Evolutionary conservation across 2,113 vertebrate genomes (phyloP), one percentile per base, ranked within the genome.

Genomic region (Cricetomys ansorgei): DNA sequence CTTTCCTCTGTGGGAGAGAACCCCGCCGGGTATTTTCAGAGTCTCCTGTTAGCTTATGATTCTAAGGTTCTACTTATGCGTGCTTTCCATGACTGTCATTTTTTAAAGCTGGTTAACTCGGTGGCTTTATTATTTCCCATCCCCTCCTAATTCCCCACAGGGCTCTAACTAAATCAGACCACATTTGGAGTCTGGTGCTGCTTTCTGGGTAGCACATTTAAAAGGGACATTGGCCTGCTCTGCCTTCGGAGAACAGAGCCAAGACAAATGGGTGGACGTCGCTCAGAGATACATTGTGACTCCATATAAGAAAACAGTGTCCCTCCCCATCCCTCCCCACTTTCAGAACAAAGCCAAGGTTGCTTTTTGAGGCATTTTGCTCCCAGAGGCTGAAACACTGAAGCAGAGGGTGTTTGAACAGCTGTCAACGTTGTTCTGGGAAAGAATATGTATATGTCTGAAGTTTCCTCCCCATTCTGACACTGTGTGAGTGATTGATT

Each of bases 61-160:
- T 92, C 50, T 72, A 62, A 95, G 89, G 45, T 43, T 95, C 77
- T 50, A 72, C 94, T 92, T 50, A 45, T 0, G 79, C 81, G 23
- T 34, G 1, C 55, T 97, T 84, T 89, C 96, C 93, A 11, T 87
- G 92, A 79, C 89, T 83, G 94, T 84, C 94, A 89, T 96, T 92
- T 97, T 96, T 93, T n/a, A 90, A 95, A 95, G 89, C 95, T 92
- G 86, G 86, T 94, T 89, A 95, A 91, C 91, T 97, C 45, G 0
- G 48, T 76, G 86, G 86, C 89, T 94, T 88, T 95, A 80, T 90
- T 59, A 67, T 85, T 59, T 34, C 1, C 10, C 1, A 7, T 21
- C 40, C 76, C n/a, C 31, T 87, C 55, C 64, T 5, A 83, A 70
- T 70, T 96, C 94, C 94, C 94, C 55, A 84, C 64, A 81, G 91